Base-by-base conservation (phyloP, 2,888 invertebrate species). In the Aphodius sticticus region DNA sequence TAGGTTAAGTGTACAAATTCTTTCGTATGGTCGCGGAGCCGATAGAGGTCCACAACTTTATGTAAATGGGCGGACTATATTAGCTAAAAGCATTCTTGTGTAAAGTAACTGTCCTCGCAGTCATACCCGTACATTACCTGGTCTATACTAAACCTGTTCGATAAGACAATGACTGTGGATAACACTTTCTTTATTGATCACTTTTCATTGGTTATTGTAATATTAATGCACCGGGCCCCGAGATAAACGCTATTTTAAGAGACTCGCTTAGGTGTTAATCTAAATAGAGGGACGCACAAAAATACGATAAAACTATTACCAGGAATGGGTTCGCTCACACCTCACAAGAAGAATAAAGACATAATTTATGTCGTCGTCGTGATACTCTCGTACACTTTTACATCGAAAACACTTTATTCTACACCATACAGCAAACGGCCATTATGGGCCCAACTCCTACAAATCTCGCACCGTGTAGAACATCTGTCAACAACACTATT, bases 71-170 rank as follows among this genome's bases (percentile, higher is more conserved):
- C 82, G 84, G 82, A 84, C 85, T 84, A 84, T 85, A 85, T 85
- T 84, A 84, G 85, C 83, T 85, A 85, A 85, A 85, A 85, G 85
- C 85, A 85, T 85, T 85, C 85, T 85, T 85, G 84, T 85, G 85
- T 85, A 83, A 83, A 84, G 83, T 84, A 84, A 84, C 84, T 83
- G 84, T 83, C 83, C 83, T 82, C 81, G 83, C 82, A 82, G 81
- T 83, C 84, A 84, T 85, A 84, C 85, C 81, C 83, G 84, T 84
- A 84, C 85, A 83, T 85, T 84, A 85, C 84, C 85, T 83, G 84
- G 82, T 81, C 84, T 84, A 83, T 83, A 84, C 84, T 84, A 85
- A 83, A 84, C 83, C 82, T 82, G 82, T 82, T 83, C 82, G 85
- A 85, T 85, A 85, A 85, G 85, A 85, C 84, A 84, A 85, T 85